Base-by-base conservation (phyloP, 2,113 vertebrate genomes). In the Cinclus mexicanus region DNA sequence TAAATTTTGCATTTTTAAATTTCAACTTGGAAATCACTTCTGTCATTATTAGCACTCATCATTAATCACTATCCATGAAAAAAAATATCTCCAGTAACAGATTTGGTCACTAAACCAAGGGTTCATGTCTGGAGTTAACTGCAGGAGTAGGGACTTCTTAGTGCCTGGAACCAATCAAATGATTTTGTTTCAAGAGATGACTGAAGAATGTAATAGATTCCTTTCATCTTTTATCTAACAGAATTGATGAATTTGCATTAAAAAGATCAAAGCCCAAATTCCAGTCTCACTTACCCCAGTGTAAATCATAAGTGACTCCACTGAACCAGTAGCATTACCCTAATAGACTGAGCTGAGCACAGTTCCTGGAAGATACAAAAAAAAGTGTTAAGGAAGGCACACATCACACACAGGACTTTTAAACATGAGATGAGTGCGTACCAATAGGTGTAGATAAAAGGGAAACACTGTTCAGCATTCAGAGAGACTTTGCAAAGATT, bases 181-280 rank as follows among this genome's bases (percentile, higher is more conserved):
- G 12, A 76, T 85, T 95, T 87, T 90, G 46, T 65, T 94, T 94
- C 75, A 94, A 85, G 86, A 85, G 77, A 63, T 74, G 59, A 69
- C 78, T 63, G 70, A 90, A 65, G 75, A 93, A 88, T 20, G 12
- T 63, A 83, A 95, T 44, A 60, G 68, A 59, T 63, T 88, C 71
- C 53, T 93, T 95, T 93, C 71, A 91, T 95, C 86, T 94, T 84
- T 63, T 88, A 87, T 72, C 94, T 95, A 94, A 90, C 37, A 80
- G 92, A 95, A 94, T 50, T 83, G 82, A 89, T 91, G 71, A 91
- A 95, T 85, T 90, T 93, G 50, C 82, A 90, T 77, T 86, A 90
- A 77, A 86, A 91, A 95, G 83, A 83, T 80, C 93, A 95, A 93
- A 90, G 79, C 56, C 29, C 42, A 70, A 56, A 21, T 74, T 86